phyloP scores from a whole-genome alignment of 1,140 invertebrate species.

The Ephestia elutella region DNA sequence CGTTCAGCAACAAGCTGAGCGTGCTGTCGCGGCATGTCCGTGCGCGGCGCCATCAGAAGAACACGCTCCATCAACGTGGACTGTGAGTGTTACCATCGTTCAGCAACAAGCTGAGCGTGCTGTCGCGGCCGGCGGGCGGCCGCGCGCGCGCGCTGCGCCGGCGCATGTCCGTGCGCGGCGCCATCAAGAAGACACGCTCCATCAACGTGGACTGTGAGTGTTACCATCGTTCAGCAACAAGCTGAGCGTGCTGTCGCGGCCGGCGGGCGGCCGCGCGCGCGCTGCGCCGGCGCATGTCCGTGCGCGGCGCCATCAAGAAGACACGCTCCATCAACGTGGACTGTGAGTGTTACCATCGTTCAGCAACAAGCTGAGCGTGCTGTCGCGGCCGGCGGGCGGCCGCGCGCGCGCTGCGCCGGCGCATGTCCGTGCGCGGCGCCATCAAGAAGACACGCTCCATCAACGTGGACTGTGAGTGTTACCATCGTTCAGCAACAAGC shows the following conservation, averaged over 20 bases:
- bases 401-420: slow-evolving; percentile 76
- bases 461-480: not conserved
- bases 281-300: slow-evolving; percentile 70
- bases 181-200: slow-evolving; percentile 90
- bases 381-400: too few relatives aligned
- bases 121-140: slow-evolving; percentile 74
- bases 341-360: not conserved
- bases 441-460: slow-evolving; percentile 32
- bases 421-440: not conserved
- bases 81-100: slow-evolving; percentile 82
- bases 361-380: too few relatives aligned
- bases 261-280: too few relatives aligned
- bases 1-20: too few relatives aligned
- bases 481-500: not conserved
- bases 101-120: slow-evolving; percentile 80
- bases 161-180: slow-evolving; percentile 88
- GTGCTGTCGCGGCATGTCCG: too few relatives aligned
- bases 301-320: not conserved
- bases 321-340: slow-evolving; percentile 31
- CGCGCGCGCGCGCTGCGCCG: slow-evolving; percentile 76
- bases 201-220: slow-evolving; percentile 83
- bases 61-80: slow-evolving; percentile 90
- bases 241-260: too few relatives aligned
- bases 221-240: not conserved
- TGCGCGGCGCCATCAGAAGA: slow-evolving; percentile 89